A percentile compares a stretch with the other conserved stretches of the same genome.
phyloP scores from a whole-genome alignment of 2,888 invertebrate species.

The Molanna angustata region DNA sequence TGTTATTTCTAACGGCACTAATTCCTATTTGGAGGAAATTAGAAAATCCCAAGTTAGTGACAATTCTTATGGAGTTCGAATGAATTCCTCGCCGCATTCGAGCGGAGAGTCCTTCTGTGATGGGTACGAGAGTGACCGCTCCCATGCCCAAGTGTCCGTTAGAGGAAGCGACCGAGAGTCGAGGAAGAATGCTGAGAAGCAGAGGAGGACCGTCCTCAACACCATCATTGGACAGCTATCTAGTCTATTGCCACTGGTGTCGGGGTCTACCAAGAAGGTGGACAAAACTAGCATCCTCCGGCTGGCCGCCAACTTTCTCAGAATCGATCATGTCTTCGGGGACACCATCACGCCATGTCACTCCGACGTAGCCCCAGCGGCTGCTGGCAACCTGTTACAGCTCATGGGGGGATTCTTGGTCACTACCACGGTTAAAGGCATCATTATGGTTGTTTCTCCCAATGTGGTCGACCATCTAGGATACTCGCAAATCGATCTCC shows the following conservation, averaged over 20 bases:
- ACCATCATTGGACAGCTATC: slow-evolving; percentile 80
- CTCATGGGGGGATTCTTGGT: slow-evolving; percentile 77
- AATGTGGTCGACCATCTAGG: slow-evolving; percentile 83
- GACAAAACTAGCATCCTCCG: slow-evolving; percentile 90
- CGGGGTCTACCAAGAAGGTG: slow-evolving; percentile 76
- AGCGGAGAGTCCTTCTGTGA: slow-evolving; percentile 16
- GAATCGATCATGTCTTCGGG: slow-evolving; percentile 71
- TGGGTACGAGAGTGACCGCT: slow-evolving; percentile 17
- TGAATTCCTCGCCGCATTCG: slow-evolving; percentile 16
- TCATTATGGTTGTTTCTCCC: slow-evolving; percentile 81
- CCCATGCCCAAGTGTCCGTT: slow-evolving; percentile 3
- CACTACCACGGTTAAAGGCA: slow-evolving; percentile 75
- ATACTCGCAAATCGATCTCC: slow-evolving; percentile 82
- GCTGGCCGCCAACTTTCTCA: slow-evolving; percentile 80
- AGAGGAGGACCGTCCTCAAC: slow-evolving; percentile 86
- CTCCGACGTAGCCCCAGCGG: slow-evolving; percentile 52
- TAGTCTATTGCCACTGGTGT: slow-evolving; percentile 78
- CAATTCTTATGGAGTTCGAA: no score
- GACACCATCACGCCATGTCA: slow-evolving; percentile 48
- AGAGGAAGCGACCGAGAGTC: slow-evolving; percentile 74
- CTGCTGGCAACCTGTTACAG: slow-evolving; percentile 62
- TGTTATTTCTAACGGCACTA: no score
- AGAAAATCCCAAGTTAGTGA: no score
- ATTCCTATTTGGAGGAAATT: no score
- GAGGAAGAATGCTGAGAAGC: slow-evolving; percentile 88